A percentile compares a stretch with the other conserved stretches of the same genome.
Evolutionary conservation across 2,797 vertebrate species (phyloP).

Genomic region (Benthosema pterotum): DNA sequence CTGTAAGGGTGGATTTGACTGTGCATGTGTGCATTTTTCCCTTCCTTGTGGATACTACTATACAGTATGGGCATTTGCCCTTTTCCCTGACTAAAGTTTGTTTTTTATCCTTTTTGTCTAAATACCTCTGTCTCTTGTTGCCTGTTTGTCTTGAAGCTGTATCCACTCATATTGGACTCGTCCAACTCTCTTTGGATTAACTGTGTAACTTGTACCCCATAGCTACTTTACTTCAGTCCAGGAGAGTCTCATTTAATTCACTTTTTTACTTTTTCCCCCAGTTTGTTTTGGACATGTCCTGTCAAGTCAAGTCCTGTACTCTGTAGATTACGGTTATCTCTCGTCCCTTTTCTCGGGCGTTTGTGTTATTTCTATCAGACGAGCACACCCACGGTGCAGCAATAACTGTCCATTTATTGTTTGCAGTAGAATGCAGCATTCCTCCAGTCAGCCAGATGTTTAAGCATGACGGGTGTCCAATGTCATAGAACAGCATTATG

Average conservation of each 20-base stretch:
- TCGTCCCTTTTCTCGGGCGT: neutral
- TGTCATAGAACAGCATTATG: no score
- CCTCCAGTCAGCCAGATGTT: neutral
- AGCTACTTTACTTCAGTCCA: slow-evolving; percentile 15
- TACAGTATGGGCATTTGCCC: neutral
- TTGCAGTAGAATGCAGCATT: no score
- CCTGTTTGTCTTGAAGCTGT: neutral
- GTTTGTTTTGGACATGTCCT: neutral
- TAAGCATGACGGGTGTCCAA: no score
- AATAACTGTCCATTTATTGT: slow-evolving; percentile 7
- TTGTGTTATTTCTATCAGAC: slow-evolving; percentile 17
- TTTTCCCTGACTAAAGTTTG: neutral
- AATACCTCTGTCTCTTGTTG: slow-evolving; percentile 5
- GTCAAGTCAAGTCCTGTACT: slow-evolving; percentile 12
- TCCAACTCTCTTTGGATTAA: neutral
- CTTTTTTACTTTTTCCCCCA: neutral
- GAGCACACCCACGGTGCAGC: slow-evolving; percentile 2
- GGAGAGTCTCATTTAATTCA: neutral
- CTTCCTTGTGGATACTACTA: neutral
- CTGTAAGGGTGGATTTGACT: no score
- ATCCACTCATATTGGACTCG: neutral
- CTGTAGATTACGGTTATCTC: slow-evolving; percentile 20
- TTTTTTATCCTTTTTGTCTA: neutral
- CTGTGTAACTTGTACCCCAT: neutral
- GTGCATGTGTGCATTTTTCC: neutral